Percentiles rank a stretch among this genome's conserved stretches.
phyloP scores from a whole-genome alignment of 2,113 vertebrate species.

The Xiphophorus maculatus region DNA sequence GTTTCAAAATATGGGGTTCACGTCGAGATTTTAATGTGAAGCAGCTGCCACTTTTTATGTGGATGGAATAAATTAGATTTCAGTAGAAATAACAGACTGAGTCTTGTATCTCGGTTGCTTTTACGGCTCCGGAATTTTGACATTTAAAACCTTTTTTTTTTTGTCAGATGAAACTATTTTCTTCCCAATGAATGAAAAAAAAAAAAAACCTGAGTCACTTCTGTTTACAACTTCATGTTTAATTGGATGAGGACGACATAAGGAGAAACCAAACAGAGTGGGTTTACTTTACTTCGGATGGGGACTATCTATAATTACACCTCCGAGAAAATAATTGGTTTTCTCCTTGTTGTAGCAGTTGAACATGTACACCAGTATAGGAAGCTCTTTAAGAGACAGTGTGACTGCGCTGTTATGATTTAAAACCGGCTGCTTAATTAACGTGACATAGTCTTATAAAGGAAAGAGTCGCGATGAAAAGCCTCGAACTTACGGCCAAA shows the following conservation, averaged over 20 bases:
- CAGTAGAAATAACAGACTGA: neutral
- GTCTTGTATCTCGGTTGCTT: neutral
- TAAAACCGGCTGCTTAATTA: constrained; percentile 3
- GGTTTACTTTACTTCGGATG: neutral
- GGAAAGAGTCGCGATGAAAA: neutral
- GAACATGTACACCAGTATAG: constrained; percentile 11
- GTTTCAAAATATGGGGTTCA: neutral
- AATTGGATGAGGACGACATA: neutral
- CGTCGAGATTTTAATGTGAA: neutral
- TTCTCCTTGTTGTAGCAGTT: constrained; percentile 24
- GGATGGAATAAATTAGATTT: too few species aligned
- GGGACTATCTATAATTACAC: constrained; percentile 45
- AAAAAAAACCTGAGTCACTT: constrained; percentile 8
- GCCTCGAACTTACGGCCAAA: neutral
- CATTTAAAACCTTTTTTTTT: neutral
- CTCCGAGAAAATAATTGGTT: constrained; percentile 44
- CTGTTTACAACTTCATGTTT: constrained; percentile 26
- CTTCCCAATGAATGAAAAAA: neutral
- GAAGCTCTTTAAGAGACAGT: constrained; percentile 1
- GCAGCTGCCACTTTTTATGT: neutral
- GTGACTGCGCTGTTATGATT: neutral
- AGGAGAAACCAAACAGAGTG: neutral
- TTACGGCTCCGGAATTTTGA: neutral
- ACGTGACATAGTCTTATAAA: neutral
- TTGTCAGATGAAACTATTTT: constrained; percentile 20